Conservation (phyloP, 2,888 invertebrate genomes). For the Gymnocheta viridis region DNA sequence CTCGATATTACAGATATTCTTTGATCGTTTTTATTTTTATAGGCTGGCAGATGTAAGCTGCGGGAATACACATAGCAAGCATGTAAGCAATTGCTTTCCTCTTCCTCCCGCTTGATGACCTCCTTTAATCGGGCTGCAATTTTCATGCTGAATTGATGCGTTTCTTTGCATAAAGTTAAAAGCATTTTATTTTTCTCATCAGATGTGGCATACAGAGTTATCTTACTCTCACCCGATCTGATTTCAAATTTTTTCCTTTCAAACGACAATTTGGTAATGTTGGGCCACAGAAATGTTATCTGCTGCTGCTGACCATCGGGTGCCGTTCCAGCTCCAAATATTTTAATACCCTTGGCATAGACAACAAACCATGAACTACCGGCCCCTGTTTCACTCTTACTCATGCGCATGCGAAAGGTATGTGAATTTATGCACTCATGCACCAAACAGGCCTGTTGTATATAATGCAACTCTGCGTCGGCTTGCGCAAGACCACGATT, state of each 20-base stretch:
- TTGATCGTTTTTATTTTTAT: slow-evolving; percentile 88
- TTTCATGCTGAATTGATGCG: slow-evolving; percentile 97
- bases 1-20: slow-evolving; percentile 95
- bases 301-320: slow-evolving; percentile 83
- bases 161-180: slow-evolving; percentile 92
- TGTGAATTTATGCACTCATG: slow-evolving; percentile 96
- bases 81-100: slow-evolving; percentile 87
- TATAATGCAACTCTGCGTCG: slow-evolving; percentile 94
- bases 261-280: slow-evolving; percentile 96
- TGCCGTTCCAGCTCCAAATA: slow-evolving; percentile 86
- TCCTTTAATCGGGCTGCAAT: slow-evolving; percentile 93
- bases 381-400: slow-evolving; percentile 88
- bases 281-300: slow-evolving; percentile 96
- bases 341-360: slow-evolving; percentile 95
- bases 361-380: slow-evolving; percentile 94
- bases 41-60: slow-evolving; percentile 84
- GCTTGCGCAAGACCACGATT: slow-evolving; percentile 89
- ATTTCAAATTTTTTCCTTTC: slow-evolving; percentile 99
- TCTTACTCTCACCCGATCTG: slow-evolving; percentile 92
- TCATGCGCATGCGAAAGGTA: slow-evolving; percentile 90
- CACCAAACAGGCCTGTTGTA: slow-evolving; percentile 92
- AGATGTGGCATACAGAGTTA: slow-evolving; percentile 94
- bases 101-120: slow-evolving; percentile 91
- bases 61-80: slow-evolving; percentile 89
- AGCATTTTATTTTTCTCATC: slow-evolving; percentile 97